A percentile compares a stretch with the other conserved stretches of the same genome.
Evolutionary conservation across 1,140 invertebrate species (phyloP).

Genomic region (Drosophila varians): DNA sequence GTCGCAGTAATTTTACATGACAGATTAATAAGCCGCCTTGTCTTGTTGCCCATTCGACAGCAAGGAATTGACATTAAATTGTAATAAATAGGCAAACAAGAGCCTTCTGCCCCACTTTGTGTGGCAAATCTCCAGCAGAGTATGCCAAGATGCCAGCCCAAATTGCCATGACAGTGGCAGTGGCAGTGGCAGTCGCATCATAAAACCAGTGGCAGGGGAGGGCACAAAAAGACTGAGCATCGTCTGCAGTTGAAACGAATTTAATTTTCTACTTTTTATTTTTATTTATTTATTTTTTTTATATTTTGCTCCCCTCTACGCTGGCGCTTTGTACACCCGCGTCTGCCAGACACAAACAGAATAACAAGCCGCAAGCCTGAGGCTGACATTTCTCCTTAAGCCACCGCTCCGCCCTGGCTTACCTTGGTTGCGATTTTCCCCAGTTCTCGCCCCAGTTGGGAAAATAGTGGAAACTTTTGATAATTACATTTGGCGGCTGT

Average conservation of each 20-base stretch:
- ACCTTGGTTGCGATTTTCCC: conserved; percentile 25
- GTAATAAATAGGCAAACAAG: conserved; percentile 66
- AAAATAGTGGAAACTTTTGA: conserved; percentile 77
- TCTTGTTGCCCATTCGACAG: conserved; percentile 1
- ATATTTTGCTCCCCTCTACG: background rate
- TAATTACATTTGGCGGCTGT: conserved; percentile 76
- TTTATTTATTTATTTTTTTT: conserved; percentile 29
- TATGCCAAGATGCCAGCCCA: conserved; percentile 4
- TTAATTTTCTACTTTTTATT: conserved; percentile 75
- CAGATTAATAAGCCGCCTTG: conserved; percentile 43
- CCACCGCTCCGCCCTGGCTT: conserved; percentile 5
- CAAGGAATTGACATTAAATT: conserved; percentile 67
- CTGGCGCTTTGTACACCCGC: conserved; percentile 8
- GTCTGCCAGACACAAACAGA: conserved; percentile 56
- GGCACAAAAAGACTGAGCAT: conserved; percentile 58
- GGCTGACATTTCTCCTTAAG: conserved; percentile 55
- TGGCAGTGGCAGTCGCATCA: conserved; percentile 4
- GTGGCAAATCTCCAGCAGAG: conserved; percentile 28
- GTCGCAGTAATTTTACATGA: conserved; percentile 44
- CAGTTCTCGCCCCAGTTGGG: conserved; percentile 10
- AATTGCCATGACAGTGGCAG: conserved; percentile 36
- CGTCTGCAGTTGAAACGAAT: conserved; percentile 78
- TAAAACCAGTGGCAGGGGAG: conserved; percentile 4
- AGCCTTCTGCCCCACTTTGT: conserved; percentile 11
- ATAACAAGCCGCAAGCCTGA: conserved; percentile 56